Base-by-base conservation (phyloP, 2,888 invertebrate genomes). In the Lamproptera curius region DNA sequence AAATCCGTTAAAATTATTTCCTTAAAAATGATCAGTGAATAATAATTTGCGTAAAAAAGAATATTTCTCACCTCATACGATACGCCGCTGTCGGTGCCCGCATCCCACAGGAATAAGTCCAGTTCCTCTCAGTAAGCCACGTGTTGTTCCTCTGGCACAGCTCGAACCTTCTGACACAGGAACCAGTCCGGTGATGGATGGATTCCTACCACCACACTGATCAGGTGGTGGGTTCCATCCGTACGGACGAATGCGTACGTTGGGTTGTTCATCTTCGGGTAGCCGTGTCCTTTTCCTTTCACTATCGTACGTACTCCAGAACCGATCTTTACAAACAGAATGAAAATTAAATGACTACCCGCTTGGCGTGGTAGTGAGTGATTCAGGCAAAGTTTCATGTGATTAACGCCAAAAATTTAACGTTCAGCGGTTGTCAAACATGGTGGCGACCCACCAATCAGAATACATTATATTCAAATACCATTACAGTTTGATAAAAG, bases 91-190 rank as follows among this genome's bases (percentile, higher is more conserved):
- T 98, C 98, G 1, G 98, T 98, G 1, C 99, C 99, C 31, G 97
- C 97, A 80, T 99, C 99, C 90, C 95, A 97, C 0, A 98, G 98
- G 70, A 92, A 96, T 13, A 99, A 87, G 76, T 97, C 95, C 17
- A 98, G 89, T 42, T 92, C 58, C 94, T 84, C 52, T 94, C 92
- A 47, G 92, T 92, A 8, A 94, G 88, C 99, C 99, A 99, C 0
- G 94, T 92, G 65, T 98, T 97, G 70, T 97, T 95, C 31, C 88
- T 77, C 43, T 94, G 90, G 62, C 99, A 99, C 2, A 99, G 86
- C 71, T 99, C 95, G 43, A 97, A 86, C 1, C 95, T 93, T 35
- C 92, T 95, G 0, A 98, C 92, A 1, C 2, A 98, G 93, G 46
- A 98, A 95, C 99, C 99, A 99, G 78, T 99, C 99, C 0, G 99